Evolutionary conservation across 2,888 invertebrate genomes (phyloP).

Genomic region (Andrena minutula): DNA sequence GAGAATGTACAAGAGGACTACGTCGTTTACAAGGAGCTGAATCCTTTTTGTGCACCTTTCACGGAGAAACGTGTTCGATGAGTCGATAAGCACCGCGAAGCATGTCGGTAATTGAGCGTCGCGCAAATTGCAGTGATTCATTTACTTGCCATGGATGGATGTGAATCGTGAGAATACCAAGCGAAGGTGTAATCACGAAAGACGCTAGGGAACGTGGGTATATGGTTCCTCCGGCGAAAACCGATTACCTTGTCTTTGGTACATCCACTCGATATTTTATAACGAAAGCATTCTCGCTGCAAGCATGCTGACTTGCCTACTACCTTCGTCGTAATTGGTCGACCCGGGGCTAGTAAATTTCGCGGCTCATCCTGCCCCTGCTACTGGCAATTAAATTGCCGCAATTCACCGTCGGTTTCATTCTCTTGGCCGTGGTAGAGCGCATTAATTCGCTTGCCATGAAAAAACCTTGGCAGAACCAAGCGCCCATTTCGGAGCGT

Average conservation of each 20-base stretch:
- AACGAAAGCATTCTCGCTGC: neutral
- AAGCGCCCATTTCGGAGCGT: no score
- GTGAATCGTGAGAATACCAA: neutral
- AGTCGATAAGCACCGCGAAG: neutral
- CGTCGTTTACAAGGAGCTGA: no score
- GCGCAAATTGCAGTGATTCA: neutral
- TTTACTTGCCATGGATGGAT: neutral
- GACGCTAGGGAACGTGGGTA: neutral
- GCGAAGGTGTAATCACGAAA: neutral
- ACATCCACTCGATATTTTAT: neutral
- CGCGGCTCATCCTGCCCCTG: neutral
- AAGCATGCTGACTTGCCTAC: neutral
- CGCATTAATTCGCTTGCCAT: neutral
- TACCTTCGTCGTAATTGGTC: neutral
- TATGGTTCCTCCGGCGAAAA: conserved; percentile 6
- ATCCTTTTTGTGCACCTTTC: neutral
- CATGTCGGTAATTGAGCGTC: conserved; percentile 14
- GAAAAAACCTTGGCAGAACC: neutral
- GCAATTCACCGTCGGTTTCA: no score
- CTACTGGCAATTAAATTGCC: no score
- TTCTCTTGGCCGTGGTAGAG: no score
- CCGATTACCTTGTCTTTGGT: conserved; percentile 24
- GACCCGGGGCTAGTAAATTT: neutral
- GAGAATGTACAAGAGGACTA: no score
- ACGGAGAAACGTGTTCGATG: neutral